phyloP scores from a whole-genome alignment of 2,113 vertebrate species.

The Pachyramphus minor region DNA sequence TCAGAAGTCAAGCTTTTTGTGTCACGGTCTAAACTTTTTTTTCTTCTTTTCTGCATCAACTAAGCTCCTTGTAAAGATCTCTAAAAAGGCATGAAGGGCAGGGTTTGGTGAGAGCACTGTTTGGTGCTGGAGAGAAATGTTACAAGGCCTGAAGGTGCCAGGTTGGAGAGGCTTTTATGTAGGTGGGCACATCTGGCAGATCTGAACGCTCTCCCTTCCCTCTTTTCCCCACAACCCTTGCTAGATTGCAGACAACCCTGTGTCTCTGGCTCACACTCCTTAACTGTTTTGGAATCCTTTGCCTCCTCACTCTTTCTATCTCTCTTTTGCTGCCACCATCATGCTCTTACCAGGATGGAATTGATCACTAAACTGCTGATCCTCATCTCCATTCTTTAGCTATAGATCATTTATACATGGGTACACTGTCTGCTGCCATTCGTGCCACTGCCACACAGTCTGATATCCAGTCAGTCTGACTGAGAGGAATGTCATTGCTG shows the following conservation, averaged over 20 bases:
- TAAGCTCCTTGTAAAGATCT: not conserved
- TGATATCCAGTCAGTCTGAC: not conserved
- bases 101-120: not conserved
- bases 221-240: rapidly evolving
- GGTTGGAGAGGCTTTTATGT: not conserved
- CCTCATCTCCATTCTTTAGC: not conserved
- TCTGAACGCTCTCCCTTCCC: not conserved
- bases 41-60: not conserved
- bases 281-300: not conserved
- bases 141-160: not conserved
- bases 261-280: not conserved
- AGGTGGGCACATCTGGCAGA: not conserved
- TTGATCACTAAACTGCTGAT: not conserved
- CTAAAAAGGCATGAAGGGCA: not conserved
- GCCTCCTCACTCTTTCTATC: not conserved
- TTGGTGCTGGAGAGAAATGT: not conserved
- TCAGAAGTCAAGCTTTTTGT: not conserved
- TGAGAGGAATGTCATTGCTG: not conserved
- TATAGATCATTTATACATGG: not conserved
- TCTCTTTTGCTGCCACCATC: not conserved
- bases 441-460: not conserved
- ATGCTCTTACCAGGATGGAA: not conserved
- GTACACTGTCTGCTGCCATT: not conserved
- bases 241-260: not conserved
- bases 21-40: not conserved